Conservation (phyloP, 2,113 vertebrate species). For the Pampusana beccarii region DNA sequence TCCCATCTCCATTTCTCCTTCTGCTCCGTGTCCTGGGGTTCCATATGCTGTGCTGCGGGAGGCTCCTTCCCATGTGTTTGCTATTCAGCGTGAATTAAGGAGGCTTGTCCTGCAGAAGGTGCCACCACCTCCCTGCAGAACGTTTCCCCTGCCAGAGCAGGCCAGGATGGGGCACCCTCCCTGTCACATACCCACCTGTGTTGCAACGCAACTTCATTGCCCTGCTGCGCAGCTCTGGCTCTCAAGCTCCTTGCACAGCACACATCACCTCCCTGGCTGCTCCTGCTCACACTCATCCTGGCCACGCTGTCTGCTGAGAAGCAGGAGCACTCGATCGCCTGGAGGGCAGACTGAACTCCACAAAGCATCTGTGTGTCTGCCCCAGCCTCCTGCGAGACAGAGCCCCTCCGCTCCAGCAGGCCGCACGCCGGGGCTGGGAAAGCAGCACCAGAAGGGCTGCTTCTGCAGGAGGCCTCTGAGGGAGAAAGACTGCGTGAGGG, state of each 20-base stretch:
- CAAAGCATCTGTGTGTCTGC: background rate
- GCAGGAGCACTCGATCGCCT: background rate
- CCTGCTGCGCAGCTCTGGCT: background rate
- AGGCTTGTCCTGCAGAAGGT: background rate
- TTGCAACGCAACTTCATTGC: fast-evolving
- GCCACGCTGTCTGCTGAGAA: background rate
- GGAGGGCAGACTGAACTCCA: background rate
- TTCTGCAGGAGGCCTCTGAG: background rate
- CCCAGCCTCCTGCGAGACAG: background rate
- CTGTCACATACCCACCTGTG: background rate
- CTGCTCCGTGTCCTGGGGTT: background rate
- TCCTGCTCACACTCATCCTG: background rate
- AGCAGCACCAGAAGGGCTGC: background rate
- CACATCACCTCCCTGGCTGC: background rate
- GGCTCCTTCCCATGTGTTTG: background rate
- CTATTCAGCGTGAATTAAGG: background rate
- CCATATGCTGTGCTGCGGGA: background rate
- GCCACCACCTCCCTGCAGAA: background rate
- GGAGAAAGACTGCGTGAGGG: background rate
- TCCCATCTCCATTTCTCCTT: background rate
- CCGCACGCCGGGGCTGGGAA: background rate
- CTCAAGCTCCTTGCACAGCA: background rate
- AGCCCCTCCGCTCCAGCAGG: background rate
- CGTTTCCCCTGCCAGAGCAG: background rate
- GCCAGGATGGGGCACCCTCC: background rate